Conservation (phyloP, 2,113 vertebrate species). For the Nymphicus hollandicus region DNA sequence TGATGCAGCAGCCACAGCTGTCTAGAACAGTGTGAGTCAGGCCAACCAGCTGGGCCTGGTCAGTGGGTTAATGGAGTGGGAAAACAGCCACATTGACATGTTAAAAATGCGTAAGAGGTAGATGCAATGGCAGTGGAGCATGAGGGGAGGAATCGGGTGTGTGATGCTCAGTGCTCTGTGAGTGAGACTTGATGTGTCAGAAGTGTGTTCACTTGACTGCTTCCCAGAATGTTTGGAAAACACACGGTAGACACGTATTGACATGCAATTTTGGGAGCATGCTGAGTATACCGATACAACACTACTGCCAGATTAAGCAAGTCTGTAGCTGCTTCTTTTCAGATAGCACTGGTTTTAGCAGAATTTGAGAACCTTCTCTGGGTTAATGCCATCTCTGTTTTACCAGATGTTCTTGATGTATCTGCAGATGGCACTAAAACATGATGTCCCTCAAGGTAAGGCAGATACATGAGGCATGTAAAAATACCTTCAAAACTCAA, state of each 20-base stretch:
- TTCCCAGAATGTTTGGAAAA: not conserved
- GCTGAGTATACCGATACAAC: too few species aligned
- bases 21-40: not conserved
- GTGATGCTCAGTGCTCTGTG: rapidly evolving
- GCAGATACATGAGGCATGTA: not conserved
- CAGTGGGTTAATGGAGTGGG: not conserved
- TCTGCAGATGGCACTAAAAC: not conserved
- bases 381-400: not conserved
- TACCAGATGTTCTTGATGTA: not conserved
- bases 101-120: rapidly evolving
- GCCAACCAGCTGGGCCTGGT: not conserved
- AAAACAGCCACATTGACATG: rapidly evolving
- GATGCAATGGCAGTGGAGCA: not conserved
- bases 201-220: not conserved
- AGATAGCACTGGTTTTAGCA: not conserved
- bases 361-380: not conserved
- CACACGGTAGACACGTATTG: rapidly evolving
- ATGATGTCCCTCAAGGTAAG: not conserved
- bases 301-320: not conserved
- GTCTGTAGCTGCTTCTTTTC: not conserved
- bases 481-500: not conserved
- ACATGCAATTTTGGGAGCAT: not conserved
- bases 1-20: not conserved
- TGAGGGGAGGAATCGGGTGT: not conserved
- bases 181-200: not conserved